Conservation (phyloP, 1,140 invertebrate species). For the Zaprionus africanus region DNA sequence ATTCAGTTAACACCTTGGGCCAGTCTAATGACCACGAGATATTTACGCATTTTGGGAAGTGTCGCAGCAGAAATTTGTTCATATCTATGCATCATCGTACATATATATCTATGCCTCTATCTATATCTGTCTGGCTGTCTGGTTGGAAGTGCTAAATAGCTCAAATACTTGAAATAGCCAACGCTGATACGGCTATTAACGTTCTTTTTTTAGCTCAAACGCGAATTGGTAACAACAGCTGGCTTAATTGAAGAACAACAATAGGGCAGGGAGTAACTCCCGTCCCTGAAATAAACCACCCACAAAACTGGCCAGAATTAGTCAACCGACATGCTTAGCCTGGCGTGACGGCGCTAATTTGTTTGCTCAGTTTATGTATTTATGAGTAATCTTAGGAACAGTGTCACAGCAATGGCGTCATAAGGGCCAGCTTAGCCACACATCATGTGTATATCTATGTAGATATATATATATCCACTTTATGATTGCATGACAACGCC, state of each 20-base stretch:
- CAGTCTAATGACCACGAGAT: constrained; percentile 8
- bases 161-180: constrained; percentile 38
- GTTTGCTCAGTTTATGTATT: constrained; percentile 56
- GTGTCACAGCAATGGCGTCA: constrained; percentile 73
- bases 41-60: constrained; percentile 16
- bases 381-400: constrained; percentile 49
- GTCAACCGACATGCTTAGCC: constrained; percentile 51
- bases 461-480: not conserved
- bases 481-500: constrained; percentile 27
- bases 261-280: not conserved
- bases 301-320: constrained; percentile 22
- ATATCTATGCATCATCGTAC: constrained; percentile 16
- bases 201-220: constrained; percentile 21
- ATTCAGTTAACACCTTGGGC: constrained; percentile 43
- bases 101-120: not conserved
- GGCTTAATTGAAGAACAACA: constrained; percentile 31
- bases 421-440: constrained; percentile 34
- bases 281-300: constrained; percentile 18
- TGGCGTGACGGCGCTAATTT: constrained; percentile 75
- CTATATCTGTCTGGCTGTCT: constrained; percentile 31
- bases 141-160: constrained; percentile 63
- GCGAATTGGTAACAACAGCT: constrained; percentile 29
- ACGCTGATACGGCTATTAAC: constrained; percentile 57
- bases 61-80: constrained; percentile 5
- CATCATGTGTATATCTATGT: not conserved